Evolutionary conservation across 2,888 invertebrate genomes (phyloP).

Genomic region (Epirrita christyi): DNA sequence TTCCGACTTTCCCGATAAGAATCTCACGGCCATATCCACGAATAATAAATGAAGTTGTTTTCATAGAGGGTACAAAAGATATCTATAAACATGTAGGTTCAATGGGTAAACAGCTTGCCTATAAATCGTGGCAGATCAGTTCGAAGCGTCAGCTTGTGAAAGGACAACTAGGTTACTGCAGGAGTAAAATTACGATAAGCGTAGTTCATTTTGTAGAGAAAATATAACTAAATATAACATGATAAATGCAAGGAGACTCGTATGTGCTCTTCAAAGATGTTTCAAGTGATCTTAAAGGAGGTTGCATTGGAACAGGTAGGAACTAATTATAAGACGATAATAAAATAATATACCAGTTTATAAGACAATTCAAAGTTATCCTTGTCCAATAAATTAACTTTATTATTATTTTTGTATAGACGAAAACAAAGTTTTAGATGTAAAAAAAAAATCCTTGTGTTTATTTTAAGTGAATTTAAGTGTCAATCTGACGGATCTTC

Average conservation of each 20-base stretch:
- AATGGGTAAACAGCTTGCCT: constrained; percentile 33
- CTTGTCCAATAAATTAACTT: no score
- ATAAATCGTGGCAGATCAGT: constrained; percentile 31
- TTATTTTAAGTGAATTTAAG: no score
- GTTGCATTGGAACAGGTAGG: not conserved
- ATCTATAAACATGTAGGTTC: constrained; percentile 39
- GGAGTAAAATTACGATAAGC: not conserved
- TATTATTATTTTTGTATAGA: no score
- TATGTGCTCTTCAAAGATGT: not conserved
- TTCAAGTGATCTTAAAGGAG: not conserved
- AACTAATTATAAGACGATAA: no score
- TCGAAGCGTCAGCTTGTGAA: constrained; percentile 4
- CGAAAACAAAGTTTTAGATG: no score
- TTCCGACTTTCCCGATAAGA: not conserved
- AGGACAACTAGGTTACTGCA: constrained; percentile 8
- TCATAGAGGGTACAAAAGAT: constrained; percentile 39
- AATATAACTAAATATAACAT: no score
- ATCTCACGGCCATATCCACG: constrained; percentile 10
- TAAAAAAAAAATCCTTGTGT: no score
- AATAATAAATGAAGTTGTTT: constrained; percentile 52
- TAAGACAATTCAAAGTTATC: no score
- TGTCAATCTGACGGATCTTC: no score
- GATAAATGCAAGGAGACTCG: not conserved
- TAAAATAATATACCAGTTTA: no score
- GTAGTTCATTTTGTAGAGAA: not conserved